A percentile compares a stretch with the other conserved stretches of the same genome.
Evolutionary conservation across 2,888 invertebrate genomes (phyloP).

Genomic region (Drosophila longiperda): DNA sequence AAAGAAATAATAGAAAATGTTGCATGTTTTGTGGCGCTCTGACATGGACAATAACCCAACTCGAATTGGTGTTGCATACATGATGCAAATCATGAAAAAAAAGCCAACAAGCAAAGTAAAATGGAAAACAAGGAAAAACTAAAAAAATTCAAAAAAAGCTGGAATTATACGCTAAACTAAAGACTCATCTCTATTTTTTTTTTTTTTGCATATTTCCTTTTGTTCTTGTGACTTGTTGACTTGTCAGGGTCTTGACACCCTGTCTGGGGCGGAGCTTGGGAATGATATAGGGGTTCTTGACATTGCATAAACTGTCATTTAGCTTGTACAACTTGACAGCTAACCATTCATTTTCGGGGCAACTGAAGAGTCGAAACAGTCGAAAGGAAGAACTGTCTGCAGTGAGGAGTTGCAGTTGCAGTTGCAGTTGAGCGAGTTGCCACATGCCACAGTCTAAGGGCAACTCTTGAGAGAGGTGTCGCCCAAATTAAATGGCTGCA

Average conservation of each 20-base stretch:
- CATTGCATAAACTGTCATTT: conserved; percentile 77
- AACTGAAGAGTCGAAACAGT: conserved; percentile 31
- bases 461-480: conserved; percentile 48
- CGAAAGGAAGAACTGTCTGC: conserved; percentile 25
- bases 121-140: conserved; percentile 6
- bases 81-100: conserved; percentile 13
- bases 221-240: conserved; percentile 56
- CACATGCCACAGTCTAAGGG: conserved; percentile 16
- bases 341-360: conserved; percentile 69
- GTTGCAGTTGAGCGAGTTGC: conserved; percentile 26
- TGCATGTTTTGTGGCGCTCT: conserved; percentile 56
- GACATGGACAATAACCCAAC: conserved; percentile 40
- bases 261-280: conserved; percentile 12
- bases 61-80: conserved; percentile 12
- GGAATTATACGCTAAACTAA: conserved; percentile 47
- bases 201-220: conserved; percentile 23
- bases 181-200: conserved; percentile 6
- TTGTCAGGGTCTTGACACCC: conserved; percentile 51
- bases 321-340: conserved; percentile 75
- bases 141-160: background rate
- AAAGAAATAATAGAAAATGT: conserved; percentile 35
- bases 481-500: conserved; percentile 67
- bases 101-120: conserved; percentile 1
- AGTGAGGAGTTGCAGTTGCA: conserved; percentile 27
- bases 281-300: conserved; percentile 51